Evolutionary conservation across 2,797 vertebrate species (phyloP), one percentile per base, ranked within the genome.

Genomic region (Oophaga sylvatica): DNA sequence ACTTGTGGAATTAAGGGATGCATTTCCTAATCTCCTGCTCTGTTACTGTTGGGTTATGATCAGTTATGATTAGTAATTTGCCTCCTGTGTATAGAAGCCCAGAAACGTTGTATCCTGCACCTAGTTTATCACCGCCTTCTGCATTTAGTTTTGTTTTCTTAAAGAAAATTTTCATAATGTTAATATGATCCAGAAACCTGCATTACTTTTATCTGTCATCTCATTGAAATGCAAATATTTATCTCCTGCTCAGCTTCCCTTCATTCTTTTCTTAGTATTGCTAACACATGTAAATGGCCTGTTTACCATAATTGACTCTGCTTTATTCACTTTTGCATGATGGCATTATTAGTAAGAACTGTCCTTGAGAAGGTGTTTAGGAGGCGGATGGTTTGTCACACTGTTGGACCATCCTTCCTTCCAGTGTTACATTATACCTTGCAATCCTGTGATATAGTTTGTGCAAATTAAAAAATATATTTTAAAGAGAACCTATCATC

Each of bases 171-270:
- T 20, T 11, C 3, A 29, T 78, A 57, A 57, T 79, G 56, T 45
- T 76, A 76, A 76, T 76, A 48, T 53, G 41, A 76, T 76, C 19
- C 20, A 11, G 20, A 76, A 22, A 76, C 71, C 71, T 45, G 8
- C 41, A 5, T 48, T 45, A 1, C 71, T 79, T 79, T 57, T 57
- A 57, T 59, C 76, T 79, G 16, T 79, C n/a, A 29, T 79, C 77
- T 59, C 56, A 80, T 60, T 80, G 29, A 22, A 80, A 63, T 80
- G 60, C 79, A 7, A 45, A 63, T 80, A 60, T 80, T 80, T 80
- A 65, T 22, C 60, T 80, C 31, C 31, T 59, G 15, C 29, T 20
- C 17, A 59, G 8, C 78, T 59, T 41, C 5, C 35, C 35, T 75
- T 62, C 17, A 35, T 59, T 17, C 77, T 29, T 56, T 29, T 59